Evolutionary conservation across 2,888 invertebrate species (phyloP), one percentile per base, ranked within the genome.

Genomic region (Peribatodes rhomboidaria): DNA sequence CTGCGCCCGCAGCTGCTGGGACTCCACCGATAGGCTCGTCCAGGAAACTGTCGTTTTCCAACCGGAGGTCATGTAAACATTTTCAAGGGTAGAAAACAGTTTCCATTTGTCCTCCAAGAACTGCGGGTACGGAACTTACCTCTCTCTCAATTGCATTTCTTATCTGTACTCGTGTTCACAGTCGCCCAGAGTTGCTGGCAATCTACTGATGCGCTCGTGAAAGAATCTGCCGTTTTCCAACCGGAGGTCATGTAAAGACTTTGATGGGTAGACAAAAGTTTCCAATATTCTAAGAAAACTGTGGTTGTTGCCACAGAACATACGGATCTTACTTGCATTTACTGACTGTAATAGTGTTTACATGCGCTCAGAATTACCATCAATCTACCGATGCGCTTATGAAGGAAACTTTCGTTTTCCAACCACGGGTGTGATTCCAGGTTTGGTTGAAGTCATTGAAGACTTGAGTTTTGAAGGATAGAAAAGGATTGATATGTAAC

Each of bases 341-440:
- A 84, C 97, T 98, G 9, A 98, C 97, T n/a, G 96, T 98, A 2
- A 89, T 98, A 13, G 90, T 98, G 16, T 98, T 96, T 83, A 97
- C 98, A 1, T 98, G 98, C 84, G 91, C 95, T 41, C 95, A 95
- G 77, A 98, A 97, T 81, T 98, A 98, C 87, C 98, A 98, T 98
- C 94, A 95, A 58, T 91, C 95, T 0, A 94, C 94, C 4, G 96
- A 96, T 74, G 94, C 92, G 44, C 93, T 94, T 73, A 94, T 96
- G 61, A 94, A 95, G 70, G 98, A 98, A 88, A 94, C 94, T 64
- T 94, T 97, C 14, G 85, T 97, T 61, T 95, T 98, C 73, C 98
- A 98, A 90, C 94, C 95, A 8, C 97, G 13, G 96, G 27, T 27
- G 6, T 41, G 14, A n/a, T 41, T 41, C 41, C 6, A 27, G 27